Base-by-base conservation (phyloP, 1,140 invertebrate species). In the Proctacanthus coquilletti region DNA sequence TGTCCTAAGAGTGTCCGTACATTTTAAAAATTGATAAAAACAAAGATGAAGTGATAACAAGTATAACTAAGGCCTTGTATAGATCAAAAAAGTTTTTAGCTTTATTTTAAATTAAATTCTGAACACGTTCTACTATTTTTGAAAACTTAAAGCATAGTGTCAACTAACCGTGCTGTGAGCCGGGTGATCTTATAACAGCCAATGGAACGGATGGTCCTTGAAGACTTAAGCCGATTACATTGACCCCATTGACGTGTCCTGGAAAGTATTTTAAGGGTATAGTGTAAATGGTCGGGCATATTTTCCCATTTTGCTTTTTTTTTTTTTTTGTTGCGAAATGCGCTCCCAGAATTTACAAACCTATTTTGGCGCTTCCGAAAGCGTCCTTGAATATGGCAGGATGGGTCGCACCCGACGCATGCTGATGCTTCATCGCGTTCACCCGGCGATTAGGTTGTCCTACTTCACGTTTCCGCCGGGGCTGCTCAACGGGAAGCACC, bases 351-450 rank as follows among this genome's bases (percentile, higher is more conserved):
- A 25, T 25, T 8, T 25, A 25, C 23, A 25, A 8, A 77, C 75
- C 74, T 44, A 77, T 66, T 62, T 76, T 76, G 31, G 69, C 69
- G 10, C 52, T 49, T 5, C 65, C 65, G 43, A 71, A 65, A 8
- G 73, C 58, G 43, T 77, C 75, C 52, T 78, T 78, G 40, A 71
- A 64, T 42, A 75, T 56, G 11, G 68, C 66, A n/a, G 47, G 38
- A 43, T 31, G 45, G 66, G 65, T 45, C 68, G 14, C 39, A 11
- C 11, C 15, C 3, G 29, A 63, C 21, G 63, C 14, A 63, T 76
- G 78, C 53, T 72, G 77, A 45, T 77, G 74, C 62, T 87, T 87
- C 43, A 86, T 80, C 39, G 83, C 83, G 53, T 88, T 86, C 60
- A 84, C 80, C 36, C 83, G 66, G 30, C 81, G 67, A 49, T 81